Percentiles rank a stretch among this genome's conserved stretches.
These are phyloP conservation scores for Lochmaea capreae DNA, from an alignment of 2,888 invertebrate genomes.

Conservation along the genomic window DNA sequence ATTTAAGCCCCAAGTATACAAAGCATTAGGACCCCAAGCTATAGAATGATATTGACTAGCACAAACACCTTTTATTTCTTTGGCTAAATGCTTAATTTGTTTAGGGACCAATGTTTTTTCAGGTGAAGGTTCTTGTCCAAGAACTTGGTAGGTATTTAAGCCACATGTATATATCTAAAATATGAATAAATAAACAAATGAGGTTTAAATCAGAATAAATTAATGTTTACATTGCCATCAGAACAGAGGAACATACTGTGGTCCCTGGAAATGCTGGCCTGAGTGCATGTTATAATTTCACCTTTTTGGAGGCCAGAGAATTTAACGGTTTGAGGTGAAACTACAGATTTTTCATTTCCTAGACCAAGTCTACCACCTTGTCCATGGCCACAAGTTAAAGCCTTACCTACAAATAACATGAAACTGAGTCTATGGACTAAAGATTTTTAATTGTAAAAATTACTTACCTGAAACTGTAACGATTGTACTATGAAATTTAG, in stretches of 20 bases:
- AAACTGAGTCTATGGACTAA: background rate
- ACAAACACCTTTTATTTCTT: constrained; percentile 68
- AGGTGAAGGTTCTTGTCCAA: constrained; percentile 71
- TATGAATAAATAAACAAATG: background rate
- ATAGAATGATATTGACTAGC: constrained; percentile 81
- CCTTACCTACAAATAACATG: constrained; percentile 42
- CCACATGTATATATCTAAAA: constrained; percentile 72
- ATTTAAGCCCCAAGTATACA: constrained; percentile 87
- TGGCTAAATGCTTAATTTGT: constrained; percentile 61
- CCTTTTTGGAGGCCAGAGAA: constrained; percentile 53
- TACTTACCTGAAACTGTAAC: constrained; percentile 61
- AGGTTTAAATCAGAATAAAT: background rate
- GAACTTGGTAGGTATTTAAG: constrained; percentile 74
- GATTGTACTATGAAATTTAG: constrained; percentile 83
- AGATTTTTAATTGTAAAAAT: background rate
- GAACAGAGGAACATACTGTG: constrained; percentile 76
- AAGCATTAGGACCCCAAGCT: constrained; percentile 70
- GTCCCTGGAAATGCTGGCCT: constrained; percentile 73
- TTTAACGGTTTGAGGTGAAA: constrained; percentile 68
- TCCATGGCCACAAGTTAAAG: constrained; percentile 78
- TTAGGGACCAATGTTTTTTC: constrained; percentile 66
- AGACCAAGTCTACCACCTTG: constrained; percentile 82
- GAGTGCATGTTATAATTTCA: constrained; percentile 59
- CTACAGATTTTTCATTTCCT: constrained; percentile 70
- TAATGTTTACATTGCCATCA: constrained; percentile 70